Evolutionary conservation across 2,113 vertebrate species (phyloP).

Genomic region (Girardinichthys multiradiatus): DNA sequence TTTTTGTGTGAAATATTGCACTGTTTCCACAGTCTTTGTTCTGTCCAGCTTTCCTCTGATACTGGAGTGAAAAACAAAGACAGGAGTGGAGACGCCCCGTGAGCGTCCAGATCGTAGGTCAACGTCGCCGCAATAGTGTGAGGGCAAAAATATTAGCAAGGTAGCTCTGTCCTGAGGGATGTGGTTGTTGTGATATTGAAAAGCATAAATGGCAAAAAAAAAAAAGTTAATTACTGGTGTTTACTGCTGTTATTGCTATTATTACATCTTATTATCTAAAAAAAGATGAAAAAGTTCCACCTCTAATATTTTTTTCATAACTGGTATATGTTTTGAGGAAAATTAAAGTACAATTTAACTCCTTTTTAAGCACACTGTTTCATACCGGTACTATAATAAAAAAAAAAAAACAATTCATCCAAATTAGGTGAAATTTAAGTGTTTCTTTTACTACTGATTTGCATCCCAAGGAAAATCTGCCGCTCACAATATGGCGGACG

Average conservation of each 20-base stretch:
- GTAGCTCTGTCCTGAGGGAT: too few species aligned
- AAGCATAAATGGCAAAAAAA: too few species aligned
- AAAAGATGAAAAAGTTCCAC: too few species aligned
- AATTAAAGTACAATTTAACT: too few species aligned
- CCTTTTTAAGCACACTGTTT: too few species aligned
- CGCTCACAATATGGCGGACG: background rate
- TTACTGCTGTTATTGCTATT: too few species aligned
- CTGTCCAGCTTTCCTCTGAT: constrained; percentile 39
- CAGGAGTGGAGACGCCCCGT: background rate
- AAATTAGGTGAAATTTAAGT: background rate
- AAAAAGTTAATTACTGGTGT: too few species aligned
- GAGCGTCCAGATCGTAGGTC: background rate
- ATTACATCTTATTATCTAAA: too few species aligned
- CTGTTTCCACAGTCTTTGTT: constrained; percentile 75
- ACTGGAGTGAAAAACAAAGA: background rate
- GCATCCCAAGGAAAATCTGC: background rate
- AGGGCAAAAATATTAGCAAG: background rate
- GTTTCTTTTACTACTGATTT: background rate
- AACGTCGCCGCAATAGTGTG: background rate
- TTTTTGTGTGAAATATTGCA: constrained; percentile 83
- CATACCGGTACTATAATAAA: too few species aligned
- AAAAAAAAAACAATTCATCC: background rate
- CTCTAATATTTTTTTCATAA: too few species aligned
- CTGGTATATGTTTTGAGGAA: too few species aligned
- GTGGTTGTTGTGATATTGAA: too few species aligned